These are phyloP conservation scores for Halocynthia aurantium DNA, from an alignment of 23 tunicate species.

Conservation along the genomic window DNA sequence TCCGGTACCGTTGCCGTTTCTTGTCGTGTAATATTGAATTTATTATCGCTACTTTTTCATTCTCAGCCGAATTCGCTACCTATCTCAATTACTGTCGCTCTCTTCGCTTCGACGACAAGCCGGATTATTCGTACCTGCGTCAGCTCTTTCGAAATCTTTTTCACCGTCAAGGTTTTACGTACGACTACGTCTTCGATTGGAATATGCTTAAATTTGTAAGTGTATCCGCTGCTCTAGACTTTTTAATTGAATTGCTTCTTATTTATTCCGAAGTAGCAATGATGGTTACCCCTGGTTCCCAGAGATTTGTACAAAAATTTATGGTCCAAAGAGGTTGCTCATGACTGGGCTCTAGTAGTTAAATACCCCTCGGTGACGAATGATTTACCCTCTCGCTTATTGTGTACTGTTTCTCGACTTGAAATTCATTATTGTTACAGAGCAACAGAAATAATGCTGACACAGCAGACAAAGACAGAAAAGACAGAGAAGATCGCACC, in stretches of 20 bases:
- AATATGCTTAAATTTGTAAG: conserved; percentile 97
- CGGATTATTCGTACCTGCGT: conserved; percentile 95
- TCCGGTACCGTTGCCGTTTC: too few species aligned
- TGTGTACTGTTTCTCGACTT: too few species aligned
- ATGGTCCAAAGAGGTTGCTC: too few species aligned
- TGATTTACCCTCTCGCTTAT: too few species aligned
- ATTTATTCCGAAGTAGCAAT: not conserved
- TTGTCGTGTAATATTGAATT: not conserved
- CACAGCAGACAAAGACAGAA: conserved; percentile 20
- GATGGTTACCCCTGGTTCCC: too few species aligned
- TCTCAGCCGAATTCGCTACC: conserved; percentile 83
- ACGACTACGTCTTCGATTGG: conserved; percentile 99
- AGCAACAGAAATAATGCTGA: conserved; percentile 25
- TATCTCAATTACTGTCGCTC: conserved; percentile 92
- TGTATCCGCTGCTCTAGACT: not conserved
- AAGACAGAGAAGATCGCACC: conserved; percentile 22
- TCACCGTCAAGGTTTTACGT: conserved; percentile 80
- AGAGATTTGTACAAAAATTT: too few species aligned
- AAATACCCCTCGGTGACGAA: too few species aligned
- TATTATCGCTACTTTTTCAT: not conserved
- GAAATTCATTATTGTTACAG: not conserved
- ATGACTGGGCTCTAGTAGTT: too few species aligned
- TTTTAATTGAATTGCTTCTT: not conserved
- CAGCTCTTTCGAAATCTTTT: conserved; percentile 88
- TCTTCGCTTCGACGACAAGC: conserved; percentile 96